These are phyloP conservation scores for Tamandua tetradactyla DNA, from an alignment of 2,797 vertebrate genomes.

Conservation along the genomic window DNA sequence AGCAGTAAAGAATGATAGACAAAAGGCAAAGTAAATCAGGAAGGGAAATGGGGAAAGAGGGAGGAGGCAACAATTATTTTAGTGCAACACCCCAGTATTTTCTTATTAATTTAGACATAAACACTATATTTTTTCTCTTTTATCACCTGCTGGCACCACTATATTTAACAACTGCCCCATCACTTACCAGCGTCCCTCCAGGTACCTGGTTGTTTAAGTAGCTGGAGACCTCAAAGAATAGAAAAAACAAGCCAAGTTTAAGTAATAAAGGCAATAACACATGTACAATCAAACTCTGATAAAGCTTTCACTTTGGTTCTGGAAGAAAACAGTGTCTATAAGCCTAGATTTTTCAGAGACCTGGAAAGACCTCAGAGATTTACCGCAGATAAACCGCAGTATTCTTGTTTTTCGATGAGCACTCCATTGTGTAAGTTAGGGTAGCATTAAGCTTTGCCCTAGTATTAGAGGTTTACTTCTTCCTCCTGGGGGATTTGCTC, in stretches of 20 bases:
- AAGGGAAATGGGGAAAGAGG: neutral
- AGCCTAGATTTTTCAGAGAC: neutral
- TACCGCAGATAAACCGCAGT: neutral
- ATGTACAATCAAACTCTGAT: neutral
- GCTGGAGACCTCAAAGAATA: neutral
- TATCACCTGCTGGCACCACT: neutral
- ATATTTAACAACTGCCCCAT: neutral
- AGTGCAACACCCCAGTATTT: neutral
- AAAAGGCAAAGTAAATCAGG: neutral
- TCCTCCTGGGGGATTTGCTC: neutral
- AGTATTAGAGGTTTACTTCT: neutral
- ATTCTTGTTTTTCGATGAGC: neutral
- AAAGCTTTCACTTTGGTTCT: neutral
- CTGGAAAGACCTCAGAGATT: neutral
- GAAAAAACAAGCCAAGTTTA: neutral
- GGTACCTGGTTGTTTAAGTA: neutral
- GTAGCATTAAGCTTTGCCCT: neutral
- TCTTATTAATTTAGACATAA: neutral
- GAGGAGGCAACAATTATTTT: neutral
- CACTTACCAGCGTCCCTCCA: neutral
- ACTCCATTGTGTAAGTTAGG: neutral
- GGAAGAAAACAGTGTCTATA: neutral
- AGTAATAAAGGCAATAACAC: neutral
- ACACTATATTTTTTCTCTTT: neutral
- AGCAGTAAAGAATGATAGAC: neutral